A percentile compares a stretch with the other conserved stretches of the same genome.
These are phyloP conservation scores for Hiodon tergisus DNA, from an alignment of 2,113 vertebrate species.

Conservation along the genomic window DNA sequence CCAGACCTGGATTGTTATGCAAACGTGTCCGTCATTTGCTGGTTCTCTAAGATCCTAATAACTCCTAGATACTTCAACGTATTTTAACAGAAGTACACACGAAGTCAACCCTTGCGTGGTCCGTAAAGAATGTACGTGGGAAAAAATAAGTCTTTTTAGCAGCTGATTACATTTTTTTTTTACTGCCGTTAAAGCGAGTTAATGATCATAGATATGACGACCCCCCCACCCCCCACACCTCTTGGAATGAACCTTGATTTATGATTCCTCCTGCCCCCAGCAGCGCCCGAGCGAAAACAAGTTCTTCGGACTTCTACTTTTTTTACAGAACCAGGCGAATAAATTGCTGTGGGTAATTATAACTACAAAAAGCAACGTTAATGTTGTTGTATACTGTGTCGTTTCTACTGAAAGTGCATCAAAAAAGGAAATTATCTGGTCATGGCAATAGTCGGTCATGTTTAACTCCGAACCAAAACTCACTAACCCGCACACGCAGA, in stretches of 20 bases:
- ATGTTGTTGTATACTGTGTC: no score
- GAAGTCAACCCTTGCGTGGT: no score
- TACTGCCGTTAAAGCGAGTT: conserved; percentile 47
- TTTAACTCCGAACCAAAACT: no score
- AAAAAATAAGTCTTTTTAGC: no score
- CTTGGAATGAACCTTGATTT: conserved; percentile 63
- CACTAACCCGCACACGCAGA: no score
- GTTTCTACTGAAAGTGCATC: no score
- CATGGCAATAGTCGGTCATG: no score
- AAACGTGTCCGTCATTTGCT: background rate
- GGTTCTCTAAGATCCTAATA: background rate
- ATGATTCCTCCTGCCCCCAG: conserved; percentile 62
- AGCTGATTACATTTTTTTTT: background rate
- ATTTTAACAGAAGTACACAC: background rate
- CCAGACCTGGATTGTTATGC: background rate
- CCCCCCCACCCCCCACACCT: conserved; percentile 27
- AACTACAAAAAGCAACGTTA: no score
- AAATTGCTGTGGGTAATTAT: no score
- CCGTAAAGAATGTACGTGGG: no score
- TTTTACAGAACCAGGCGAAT: background rate
- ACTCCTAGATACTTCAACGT: background rate
- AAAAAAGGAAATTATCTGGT: no score
- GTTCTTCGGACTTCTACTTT: background rate
- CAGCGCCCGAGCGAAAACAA: conserved; percentile 40
- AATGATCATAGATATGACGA: conserved; percentile 56